Conservation (phyloP, 1,140 invertebrate species). For the Habropoda laboriosa region DNA sequence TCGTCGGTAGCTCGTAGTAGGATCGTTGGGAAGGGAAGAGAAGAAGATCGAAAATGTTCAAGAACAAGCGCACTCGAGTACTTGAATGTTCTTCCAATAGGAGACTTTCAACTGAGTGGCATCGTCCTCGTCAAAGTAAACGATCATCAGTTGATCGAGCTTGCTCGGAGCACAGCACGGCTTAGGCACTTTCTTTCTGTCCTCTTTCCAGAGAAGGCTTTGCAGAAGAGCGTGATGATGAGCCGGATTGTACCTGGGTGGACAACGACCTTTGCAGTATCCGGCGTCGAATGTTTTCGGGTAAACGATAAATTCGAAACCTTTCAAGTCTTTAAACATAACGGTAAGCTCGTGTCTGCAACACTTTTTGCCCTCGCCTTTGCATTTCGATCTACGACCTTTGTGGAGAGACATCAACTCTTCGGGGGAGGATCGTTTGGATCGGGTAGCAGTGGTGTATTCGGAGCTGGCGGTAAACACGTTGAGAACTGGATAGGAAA, state of each 20-base stretch:
- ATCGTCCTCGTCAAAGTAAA: conserved; percentile 86
- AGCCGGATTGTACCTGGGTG: conserved; percentile 86
- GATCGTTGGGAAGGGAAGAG: not conserved
- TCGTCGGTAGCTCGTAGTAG: not conserved
- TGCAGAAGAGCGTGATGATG: conserved; percentile 89
- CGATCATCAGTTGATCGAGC: conserved; percentile 85
- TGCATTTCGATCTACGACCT: conserved; percentile 80
- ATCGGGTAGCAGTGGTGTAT: not conserved
- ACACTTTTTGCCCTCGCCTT: conserved; percentile 82
- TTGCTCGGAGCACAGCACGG: conserved; percentile 89
- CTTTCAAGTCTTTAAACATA: conserved; percentile 85
- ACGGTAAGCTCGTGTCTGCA: conserved; percentile 86
- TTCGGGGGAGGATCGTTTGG: conserved; percentile 65
- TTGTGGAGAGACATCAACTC: conserved; percentile 75
- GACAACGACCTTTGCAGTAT: conserved; percentile 88
- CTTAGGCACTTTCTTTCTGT: conserved; percentile 83
- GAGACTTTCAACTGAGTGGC: conserved; percentile 86
- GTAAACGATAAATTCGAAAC: conserved; percentile 87
- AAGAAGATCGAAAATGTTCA: conserved; percentile 69
- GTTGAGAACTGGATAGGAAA: conserved; percentile 77
- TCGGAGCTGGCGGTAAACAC: conserved; percentile 73
- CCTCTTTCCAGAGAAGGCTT: conserved; percentile 85
- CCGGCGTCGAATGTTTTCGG: conserved; percentile 88
- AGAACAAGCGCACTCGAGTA: conserved; percentile 89
- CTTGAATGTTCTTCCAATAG: conserved; percentile 88